A percentile compares a stretch with the other conserved stretches of the same genome.
These are phyloP conservation scores for Mimas tiliae DNA, from an alignment of 2,888 invertebrate genomes.

Conservation along the genomic window DNA sequence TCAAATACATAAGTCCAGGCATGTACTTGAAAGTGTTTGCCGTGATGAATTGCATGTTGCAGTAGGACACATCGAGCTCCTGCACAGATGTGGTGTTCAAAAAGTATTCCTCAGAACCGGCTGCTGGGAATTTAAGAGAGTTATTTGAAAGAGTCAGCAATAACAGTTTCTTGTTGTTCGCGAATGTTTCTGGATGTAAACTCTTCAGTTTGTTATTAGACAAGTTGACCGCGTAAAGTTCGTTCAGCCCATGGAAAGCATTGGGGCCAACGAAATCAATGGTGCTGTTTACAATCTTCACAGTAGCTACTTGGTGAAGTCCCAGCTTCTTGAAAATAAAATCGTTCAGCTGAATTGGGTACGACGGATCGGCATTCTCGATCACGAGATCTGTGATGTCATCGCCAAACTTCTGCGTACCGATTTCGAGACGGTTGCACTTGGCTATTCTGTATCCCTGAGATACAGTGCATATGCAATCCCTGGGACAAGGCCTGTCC, in stretches of 20 bases:
- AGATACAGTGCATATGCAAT: slow-evolving; percentile 86
- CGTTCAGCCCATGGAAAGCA: slow-evolving; percentile 88
- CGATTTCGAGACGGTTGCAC: slow-evolving; percentile 88
- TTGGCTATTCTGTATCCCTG: slow-evolving; percentile 86
- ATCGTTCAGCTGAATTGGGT: slow-evolving; percentile 85
- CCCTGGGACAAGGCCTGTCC: slow-evolving; percentile 85
- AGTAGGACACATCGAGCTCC: slow-evolving; percentile 89
- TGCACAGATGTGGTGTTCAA: slow-evolving; percentile 87
- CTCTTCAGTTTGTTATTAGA: slow-evolving; percentile 87
- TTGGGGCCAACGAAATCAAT: slow-evolving; percentile 87
- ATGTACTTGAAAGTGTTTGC: slow-evolving; percentile 87
- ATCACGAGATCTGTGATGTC: slow-evolving; percentile 88
- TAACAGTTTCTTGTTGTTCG: slow-evolving; percentile 86
- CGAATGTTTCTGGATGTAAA: slow-evolving; percentile 89
- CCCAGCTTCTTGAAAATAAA: slow-evolving; percentile 86
- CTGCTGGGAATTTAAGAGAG: slow-evolving; percentile 81
- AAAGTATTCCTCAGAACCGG: slow-evolving; percentile 76
- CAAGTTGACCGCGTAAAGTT: slow-evolving; percentile 88
- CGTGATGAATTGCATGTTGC: slow-evolving; percentile 87
- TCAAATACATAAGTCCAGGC: slow-evolving; percentile 87
- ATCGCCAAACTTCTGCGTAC: slow-evolving; percentile 87
- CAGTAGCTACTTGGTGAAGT: slow-evolving; percentile 86
- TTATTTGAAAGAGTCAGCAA: slow-evolving; percentile 88
- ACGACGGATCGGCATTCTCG: slow-evolving; percentile 85
- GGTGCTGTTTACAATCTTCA: slow-evolving; percentile 88